Percentiles rank a stretch among this genome's conserved stretches.
Conservation (phyloP, 2,113 vertebrate species). For the Corvus moneduloides region DNA sequence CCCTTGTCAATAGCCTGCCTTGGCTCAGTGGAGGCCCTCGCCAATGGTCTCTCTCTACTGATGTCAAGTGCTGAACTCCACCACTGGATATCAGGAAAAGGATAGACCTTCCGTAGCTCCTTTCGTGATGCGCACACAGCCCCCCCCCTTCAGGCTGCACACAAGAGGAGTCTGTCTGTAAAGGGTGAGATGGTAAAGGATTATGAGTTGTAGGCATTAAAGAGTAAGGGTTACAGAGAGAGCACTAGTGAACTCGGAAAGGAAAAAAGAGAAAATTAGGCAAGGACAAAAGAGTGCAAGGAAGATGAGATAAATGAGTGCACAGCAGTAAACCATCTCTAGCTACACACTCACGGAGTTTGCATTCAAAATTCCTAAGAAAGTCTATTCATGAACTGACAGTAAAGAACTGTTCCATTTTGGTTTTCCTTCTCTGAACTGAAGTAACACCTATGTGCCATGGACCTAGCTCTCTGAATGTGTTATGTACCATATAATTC, state of each 20-base stretch:
- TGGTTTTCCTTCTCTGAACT: neutral
- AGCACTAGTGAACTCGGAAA: neutral
- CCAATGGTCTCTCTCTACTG: neutral
- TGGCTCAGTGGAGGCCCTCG: rapidly evolving
- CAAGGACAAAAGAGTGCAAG: neutral
- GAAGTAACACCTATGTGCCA: neutral
- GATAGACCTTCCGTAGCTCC: neutral
- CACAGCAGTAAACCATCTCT: neutral
- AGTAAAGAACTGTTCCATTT: neutral
- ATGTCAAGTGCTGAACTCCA: neutral
- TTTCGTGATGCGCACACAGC: neutral
- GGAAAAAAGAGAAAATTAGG: neutral
- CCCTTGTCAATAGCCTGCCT: neutral
- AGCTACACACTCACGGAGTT: neutral
- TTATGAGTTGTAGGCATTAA: neutral
- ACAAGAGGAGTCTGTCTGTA: neutral
- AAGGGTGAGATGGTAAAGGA: rapidly evolving
- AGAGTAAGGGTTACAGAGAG: neutral
- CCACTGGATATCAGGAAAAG: neutral
- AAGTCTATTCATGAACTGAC: neutral
- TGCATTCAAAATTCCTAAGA: neutral
- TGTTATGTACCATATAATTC: neutral
- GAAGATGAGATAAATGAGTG: neutral
- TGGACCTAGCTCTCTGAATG: neutral
- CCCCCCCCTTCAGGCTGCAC: neutral